Evolutionary conservation across 2,888 invertebrate species (phyloP), one percentile per base, ranked within the genome.

Genomic region (Tipula confusa): DNA sequence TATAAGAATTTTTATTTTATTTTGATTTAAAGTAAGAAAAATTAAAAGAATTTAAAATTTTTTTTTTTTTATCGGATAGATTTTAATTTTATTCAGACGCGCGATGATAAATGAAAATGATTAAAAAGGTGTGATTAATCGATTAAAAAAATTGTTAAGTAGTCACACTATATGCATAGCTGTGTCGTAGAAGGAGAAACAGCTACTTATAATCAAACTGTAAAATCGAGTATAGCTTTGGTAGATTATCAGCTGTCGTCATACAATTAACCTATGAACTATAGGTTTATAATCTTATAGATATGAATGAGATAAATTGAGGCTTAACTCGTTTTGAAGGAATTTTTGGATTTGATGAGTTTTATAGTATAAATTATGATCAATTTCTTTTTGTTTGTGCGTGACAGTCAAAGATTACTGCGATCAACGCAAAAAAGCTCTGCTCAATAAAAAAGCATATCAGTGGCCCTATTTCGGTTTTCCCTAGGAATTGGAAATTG

Each of bases 71-170:
- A 64, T 64, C 24, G 64, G 64, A 64, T 64, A 64, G 64, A 64
- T 64, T 64, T 64, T 64, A 64, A 64, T 64, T 64, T 64, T 64
- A 64, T 64, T 64, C 64, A 64, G 24, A 64, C 64, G 64, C 64
- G 64, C 64, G 64, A 64, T 64, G 64, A 24, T 64, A 64, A 24
- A 64, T 64, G 64, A 64, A 64, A 64, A 64, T 64, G 64, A 64
- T 64, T n/a, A 64, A 64, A 64, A 64, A 64, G 64, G 64, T 64
- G 64, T 64, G 64, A 64, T 64, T 64, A 64, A 64, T 64, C 24
- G 64, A 64, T 64, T 64, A 64, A 64, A 64, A 64, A 64, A 64
- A 24, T 64, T 64, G 64, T 64, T 64, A 64, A 64, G 64, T 64
- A 64, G 64, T 64, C 64, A 64, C 64, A 24, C 11, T 64, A 24